Percentiles rank a stretch among this genome's conserved stretches.
phyloP scores from a whole-genome alignment of 2,888 invertebrate genomes.

The Trichogramma evanescens region DNA sequence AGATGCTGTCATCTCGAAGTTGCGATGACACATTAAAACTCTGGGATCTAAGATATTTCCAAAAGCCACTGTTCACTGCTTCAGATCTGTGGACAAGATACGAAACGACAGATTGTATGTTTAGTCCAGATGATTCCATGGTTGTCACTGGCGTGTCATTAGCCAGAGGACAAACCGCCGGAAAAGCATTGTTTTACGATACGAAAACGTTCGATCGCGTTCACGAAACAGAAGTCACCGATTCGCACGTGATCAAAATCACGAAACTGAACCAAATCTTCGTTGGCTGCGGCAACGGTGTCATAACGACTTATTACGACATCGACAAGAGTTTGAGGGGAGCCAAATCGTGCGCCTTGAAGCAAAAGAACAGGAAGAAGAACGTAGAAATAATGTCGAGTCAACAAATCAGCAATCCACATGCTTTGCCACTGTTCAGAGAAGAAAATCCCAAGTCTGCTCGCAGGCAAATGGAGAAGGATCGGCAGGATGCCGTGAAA shows the following conservation, averaged over 20 bases:
- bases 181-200: constrained; percentile 73
- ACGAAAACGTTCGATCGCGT: constrained; percentile 68
- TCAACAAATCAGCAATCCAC: constrained; percentile 92
- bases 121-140: constrained; percentile 88
- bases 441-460: constrained; percentile 84
- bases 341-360: constrained; percentile 82
- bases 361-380: constrained; percentile 70
- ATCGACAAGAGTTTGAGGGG: constrained; percentile 79
- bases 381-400: constrained; percentile 81
- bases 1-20: constrained; percentile 69
- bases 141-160: constrained; percentile 83
- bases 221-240: constrained; percentile 67
- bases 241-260: constrained; percentile 80
- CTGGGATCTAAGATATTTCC: constrained; percentile 86
- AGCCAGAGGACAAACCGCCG: constrained; percentile 56
- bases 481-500: constrained; percentile 78
- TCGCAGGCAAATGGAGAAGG: constrained; percentile 85
- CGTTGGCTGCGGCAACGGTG: constrained; percentile 84
- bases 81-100: too few species aligned
- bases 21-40: constrained; percentile 91
- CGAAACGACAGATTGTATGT: too few species aligned
- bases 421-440: constrained; percentile 89
- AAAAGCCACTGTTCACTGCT: constrained; percentile 66
- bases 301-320: constrained; percentile 86
- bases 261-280: constrained; percentile 96